These are phyloP conservation scores for Nerophis lumbriciformis DNA, from an alignment of 2,113 vertebrate genomes.

Conservation along the genomic window DNA sequence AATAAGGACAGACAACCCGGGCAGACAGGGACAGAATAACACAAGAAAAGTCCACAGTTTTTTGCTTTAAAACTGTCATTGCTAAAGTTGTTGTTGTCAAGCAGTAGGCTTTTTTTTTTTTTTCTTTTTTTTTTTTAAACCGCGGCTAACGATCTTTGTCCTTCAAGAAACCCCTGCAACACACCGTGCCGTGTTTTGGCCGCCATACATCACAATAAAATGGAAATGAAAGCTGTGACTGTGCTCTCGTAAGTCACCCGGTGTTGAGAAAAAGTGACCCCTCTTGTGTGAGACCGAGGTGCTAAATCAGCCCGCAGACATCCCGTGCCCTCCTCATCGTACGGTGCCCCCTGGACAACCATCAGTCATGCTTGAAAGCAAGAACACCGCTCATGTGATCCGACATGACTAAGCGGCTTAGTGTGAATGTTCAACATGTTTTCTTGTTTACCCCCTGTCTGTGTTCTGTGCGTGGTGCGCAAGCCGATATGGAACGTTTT, in stretches of 20 bases:
- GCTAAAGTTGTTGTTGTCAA: background rate
- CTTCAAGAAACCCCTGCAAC: constrained; percentile 10
- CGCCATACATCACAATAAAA: constrained; percentile 44
- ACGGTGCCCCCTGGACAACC: constrained; percentile 33
- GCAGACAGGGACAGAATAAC: no score
- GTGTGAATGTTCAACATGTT: background rate
- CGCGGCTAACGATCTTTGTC: background rate
- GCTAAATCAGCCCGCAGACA: constrained; percentile 55
- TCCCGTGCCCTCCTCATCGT: constrained; percentile 30
- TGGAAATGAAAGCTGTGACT: constrained; percentile 46
- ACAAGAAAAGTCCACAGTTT: no score
- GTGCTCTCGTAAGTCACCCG: constrained; percentile 49
- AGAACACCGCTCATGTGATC: constrained; percentile 22
- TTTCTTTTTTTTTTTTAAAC: background rate
- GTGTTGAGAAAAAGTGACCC: constrained; percentile 36
- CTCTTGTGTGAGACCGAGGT: constrained; percentile 44
- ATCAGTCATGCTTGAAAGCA: constrained; percentile 44
- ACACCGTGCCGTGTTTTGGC: constrained; percentile 27
- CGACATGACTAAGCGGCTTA: constrained; percentile 1
- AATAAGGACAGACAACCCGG: no score
- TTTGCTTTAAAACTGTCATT: background rate
- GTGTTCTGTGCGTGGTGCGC: constrained; percentile 13
- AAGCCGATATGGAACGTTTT: background rate
- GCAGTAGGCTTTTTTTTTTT: no score
- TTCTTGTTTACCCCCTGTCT: background rate